Evolutionary conservation across 2,113 vertebrate genomes (phyloP), one percentile per base, ranked within the genome.

Genomic region (Arothron firmamentum): DNA sequence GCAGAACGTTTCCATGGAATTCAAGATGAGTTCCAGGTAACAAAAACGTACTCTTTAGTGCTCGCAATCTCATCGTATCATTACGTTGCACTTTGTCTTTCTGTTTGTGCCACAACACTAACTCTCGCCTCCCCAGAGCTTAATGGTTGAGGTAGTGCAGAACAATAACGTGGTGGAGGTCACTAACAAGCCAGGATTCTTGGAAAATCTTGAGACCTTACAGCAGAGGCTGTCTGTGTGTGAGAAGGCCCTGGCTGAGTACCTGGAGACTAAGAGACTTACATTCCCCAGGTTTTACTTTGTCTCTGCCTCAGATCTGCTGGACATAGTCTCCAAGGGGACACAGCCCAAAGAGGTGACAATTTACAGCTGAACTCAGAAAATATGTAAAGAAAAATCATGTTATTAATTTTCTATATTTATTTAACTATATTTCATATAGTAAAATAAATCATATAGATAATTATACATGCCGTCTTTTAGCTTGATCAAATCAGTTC

Each of bases 21-120:
- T 41, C 87, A 93, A 60, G 17, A 79, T 1, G 90, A 94, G 83
- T 89, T 94, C 65, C 91, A 93, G 91, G 92, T 93, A 65, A 61
- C 46, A 48, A 19, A 49, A 38, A 18, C 20, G 46, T 18, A 15
- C 46, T 17, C 17, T n/a, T n/a, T 15, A 28, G 12, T 9, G 3
- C 34, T 1, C 11, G 31, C 15, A 0, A 11, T 45, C 52, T 45
- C 5, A 62, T 16, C 25, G 4, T 14, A 14, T 2, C 4, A 14
- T 38, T 3, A 18, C 19, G 17, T 31, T 49, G 6, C n/a, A 10
- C 12, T 2, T 49, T 3, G 1, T 31, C 1, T 42, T 48, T 20
- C 19, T 52, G 45, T 11, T 6, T 52, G 1, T 34, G 52, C 60
- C 0, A 3, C 41, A 28, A 11, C 13, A 1, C 20, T 13, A 60